Evolutionary conservation across 2,888 invertebrate species (phyloP), one percentile per base, ranked within the genome.

Genomic region (Drymonia ruficornis): DNA sequence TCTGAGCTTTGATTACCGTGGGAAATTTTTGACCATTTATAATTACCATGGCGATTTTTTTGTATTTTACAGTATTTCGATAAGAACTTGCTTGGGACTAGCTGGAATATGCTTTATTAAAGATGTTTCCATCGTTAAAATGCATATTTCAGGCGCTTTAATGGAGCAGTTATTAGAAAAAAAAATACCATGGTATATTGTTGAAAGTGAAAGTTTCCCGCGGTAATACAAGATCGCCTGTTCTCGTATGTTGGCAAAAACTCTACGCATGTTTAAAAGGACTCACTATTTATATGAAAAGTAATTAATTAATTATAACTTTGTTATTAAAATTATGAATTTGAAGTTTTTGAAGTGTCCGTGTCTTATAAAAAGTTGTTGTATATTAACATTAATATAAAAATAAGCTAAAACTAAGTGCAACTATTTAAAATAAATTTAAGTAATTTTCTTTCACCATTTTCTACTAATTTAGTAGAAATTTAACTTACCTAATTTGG

Each of bases 401-500:
- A 28, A 45, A 4, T 45, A 45, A 45, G 15, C 45, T 45, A 43
- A 54, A 18, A 16, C 44, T 29, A 61, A 47, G 48, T 16, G 45
- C 53, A 55, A 59, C 48, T 57, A 50, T 67, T 55, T 29, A 40
- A 49, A 45, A 52, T 15, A 36, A 1, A 29, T 42, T 8, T 56
- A 48, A 53, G 51, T 49, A 52, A 58, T 61, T 64, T 68, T 64
- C 42, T 56, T 58, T 49, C 61, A 58, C 52, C 45, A 48, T 48
- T 47, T 43, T 52, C 23, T 36, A 49, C 44, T 12, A 0, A 16
- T 48, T n/a, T 44, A 15, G 45, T n/a, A 34, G 15, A 16, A n/a
- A 7, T 28, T 12, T 9, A 7, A 15, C 9, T 6, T 3, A 6
- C n/a, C 13, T 13, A 34, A 23, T 23, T 4, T 23, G 6, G 23